Evolutionary conservation across 2,888 invertebrate genomes (phyloP).

Genomic region (Plagodis dolabraria): DNA sequence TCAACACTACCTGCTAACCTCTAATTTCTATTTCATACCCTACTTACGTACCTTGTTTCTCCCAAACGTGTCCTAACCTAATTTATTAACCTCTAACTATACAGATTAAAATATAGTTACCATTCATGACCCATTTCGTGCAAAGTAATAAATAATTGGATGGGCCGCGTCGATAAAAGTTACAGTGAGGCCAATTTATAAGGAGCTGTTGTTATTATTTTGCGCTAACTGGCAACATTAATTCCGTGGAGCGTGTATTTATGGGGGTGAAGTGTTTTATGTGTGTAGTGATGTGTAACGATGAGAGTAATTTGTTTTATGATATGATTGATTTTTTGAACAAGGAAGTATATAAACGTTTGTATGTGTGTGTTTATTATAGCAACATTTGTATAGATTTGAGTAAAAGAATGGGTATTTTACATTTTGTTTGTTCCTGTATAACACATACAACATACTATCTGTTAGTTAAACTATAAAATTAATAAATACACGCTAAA

Average conservation of each 20-base stretch:
- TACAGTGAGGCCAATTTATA: conserved; percentile 10
- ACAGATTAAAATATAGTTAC: not conserved
- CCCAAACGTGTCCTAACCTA: conserved; percentile 6
- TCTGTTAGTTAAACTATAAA: too few relatives aligned
- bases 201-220: conserved; percentile 10
- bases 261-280: too few relatives aligned
- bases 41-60: not conserved
- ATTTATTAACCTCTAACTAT: conserved; percentile 7
- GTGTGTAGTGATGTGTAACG: too few relatives aligned
- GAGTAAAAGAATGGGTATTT: too few relatives aligned
- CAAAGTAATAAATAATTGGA: conserved; percentile 18
- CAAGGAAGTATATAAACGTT: too few relatives aligned
- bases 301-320: too few relatives aligned
- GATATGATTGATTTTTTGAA: too few relatives aligned
- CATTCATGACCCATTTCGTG: conserved; percentile 5
- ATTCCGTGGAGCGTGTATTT: not conserved
- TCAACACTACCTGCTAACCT: not conserved
- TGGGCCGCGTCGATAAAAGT: conserved; percentile 13
- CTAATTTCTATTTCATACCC: not conserved
- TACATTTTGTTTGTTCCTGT: too few relatives aligned
- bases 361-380: too few relatives aligned
- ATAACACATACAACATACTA: too few relatives aligned
- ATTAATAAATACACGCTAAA: too few relatives aligned
- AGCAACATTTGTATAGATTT: too few relatives aligned
- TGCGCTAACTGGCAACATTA: conserved; percentile 8